These are phyloP conservation scores for Metopolophium dirhodum DNA, from an alignment of 1,140 invertebrate species.

Conservation along the genomic window DNA sequence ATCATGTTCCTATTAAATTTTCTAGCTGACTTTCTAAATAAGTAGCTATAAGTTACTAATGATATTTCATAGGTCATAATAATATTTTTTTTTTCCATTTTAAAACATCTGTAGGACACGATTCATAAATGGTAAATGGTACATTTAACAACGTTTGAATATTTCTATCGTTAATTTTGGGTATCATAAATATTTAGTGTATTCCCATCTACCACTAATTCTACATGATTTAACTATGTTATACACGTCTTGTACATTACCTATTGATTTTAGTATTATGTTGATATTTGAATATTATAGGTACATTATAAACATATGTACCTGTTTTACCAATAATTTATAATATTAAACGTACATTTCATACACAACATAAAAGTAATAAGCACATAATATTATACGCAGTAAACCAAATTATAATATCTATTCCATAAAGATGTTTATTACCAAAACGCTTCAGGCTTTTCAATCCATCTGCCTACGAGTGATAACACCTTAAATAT, in stretches of 20 bases:
- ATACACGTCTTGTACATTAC: background rate
- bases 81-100: too few relatives aligned
- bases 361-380: background rate
- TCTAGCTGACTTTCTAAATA: too few relatives aligned
- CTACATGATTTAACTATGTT: background rate
- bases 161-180: background rate
- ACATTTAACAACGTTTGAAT: background rate
- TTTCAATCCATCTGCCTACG: too few relatives aligned
- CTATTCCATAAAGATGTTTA: background rate
- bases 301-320: background rate
- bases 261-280: background rate
- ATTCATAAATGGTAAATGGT: too few relatives aligned
- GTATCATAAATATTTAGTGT: background rate
- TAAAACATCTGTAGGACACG: too few relatives aligned
- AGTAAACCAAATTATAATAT: background rate
- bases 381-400: too few relatives aligned
- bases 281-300: background rate
- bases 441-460: too few relatives aligned
- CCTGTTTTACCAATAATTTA: background rate
- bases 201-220: background rate
- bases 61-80: too few relatives aligned
- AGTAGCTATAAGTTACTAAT: too few relatives aligned
- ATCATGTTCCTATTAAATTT: too few relatives aligned
- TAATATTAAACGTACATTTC: background rate
- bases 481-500: too few relatives aligned